phyloP scores from a whole-genome alignment of 2,888 invertebrate genomes.

The Nemotelus nigrinus region DNA sequence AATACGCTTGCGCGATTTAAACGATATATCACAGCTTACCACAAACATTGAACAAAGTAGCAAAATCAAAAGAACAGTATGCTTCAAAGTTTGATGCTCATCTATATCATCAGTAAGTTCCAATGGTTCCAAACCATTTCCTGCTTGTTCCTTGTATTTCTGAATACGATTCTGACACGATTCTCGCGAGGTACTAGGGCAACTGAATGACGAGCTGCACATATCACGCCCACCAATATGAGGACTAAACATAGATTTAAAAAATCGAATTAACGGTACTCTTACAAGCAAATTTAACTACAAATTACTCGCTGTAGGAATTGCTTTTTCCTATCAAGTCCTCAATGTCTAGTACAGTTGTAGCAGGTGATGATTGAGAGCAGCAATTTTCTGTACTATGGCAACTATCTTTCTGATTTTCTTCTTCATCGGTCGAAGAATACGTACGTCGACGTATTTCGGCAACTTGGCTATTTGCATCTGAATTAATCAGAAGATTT shows the following conservation, averaged over 20 bases:
- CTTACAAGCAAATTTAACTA: background rate
- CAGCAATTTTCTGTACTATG: constrained; percentile 60
- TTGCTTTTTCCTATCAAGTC: constrained; percentile 66
- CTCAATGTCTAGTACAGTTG: constrained; percentile 72
- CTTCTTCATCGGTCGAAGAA: constrained; percentile 60
- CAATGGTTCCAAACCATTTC: constrained; percentile 67
- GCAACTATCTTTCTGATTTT: constrained; percentile 56
- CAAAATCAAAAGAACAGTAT: constrained; percentile 82
- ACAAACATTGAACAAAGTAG: constrained; percentile 89
- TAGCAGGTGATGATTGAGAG: constrained; percentile 56
- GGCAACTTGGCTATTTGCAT: constrained; percentile 47
- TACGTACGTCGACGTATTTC: constrained; percentile 55
- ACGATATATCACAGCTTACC: constrained; percentile 67
- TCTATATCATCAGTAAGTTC: constrained; percentile 68
- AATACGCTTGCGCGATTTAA: no score
- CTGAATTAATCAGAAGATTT: constrained; percentile 58
- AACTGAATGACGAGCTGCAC: constrained; percentile 68
- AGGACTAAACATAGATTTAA: background rate
- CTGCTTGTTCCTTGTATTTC: constrained; percentile 67
- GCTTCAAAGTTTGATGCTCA: constrained; percentile 79
- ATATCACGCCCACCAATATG: constrained; percentile 49
- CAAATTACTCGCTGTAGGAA: constrained; percentile 12
- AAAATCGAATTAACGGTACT: background rate
- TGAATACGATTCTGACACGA: constrained; percentile 67
- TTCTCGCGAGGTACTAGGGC: constrained; percentile 66